Percentiles rank a stretch among this genome's conserved stretches.
Conservation (phyloP, 2,797 vertebrate genomes). For the Leuciscus waleckii region DNA sequence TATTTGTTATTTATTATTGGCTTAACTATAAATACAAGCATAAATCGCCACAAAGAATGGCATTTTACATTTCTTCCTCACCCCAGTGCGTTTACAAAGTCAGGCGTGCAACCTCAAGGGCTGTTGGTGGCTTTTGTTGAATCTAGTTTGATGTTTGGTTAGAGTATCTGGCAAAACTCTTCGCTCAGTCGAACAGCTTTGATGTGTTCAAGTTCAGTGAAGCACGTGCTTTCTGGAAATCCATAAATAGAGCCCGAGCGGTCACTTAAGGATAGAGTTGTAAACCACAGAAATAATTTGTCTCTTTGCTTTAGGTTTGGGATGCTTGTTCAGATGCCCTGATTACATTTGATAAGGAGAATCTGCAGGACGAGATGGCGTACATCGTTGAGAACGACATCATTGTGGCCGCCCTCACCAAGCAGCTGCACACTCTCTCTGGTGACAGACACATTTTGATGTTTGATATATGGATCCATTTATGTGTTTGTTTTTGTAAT, state of each 20-base stretch:
- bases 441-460: conserved; percentile 73
- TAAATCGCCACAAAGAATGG: conserved; percentile 65
- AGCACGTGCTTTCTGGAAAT: conserved; percentile 63
- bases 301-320: conserved; percentile 84
- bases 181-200: conserved; percentile 66
- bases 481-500: conserved; percentile 31
- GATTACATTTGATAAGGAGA: conserved; percentile 96
- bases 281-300: conserved; percentile 70
- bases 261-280: conserved; percentile 70
- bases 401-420: conserved; percentile 89
- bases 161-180: conserved; percentile 61
- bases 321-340: conserved; percentile 98
- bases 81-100: conserved; percentile 57
- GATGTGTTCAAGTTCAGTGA: conserved; percentile 74
- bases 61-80: conserved; percentile 48
- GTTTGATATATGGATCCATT: conserved; percentile 50
- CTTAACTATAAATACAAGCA: conserved; percentile 63
- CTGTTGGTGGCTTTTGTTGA: conserved; percentile 63
- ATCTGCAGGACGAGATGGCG: conserved; percentile 92
- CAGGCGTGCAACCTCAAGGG: conserved; percentile 52
- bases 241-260: conserved; percentile 71
- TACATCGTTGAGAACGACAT: conserved; percentile 96
- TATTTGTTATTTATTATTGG: conserved; percentile 70
- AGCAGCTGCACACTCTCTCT: conserved; percentile 87
- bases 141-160: conserved; percentile 58